Percentiles rank a stretch among this genome's conserved stretches.
These are phyloP conservation scores for Pungitius pungitius DNA, from an alignment of 2,113 vertebrate genomes.

Conservation along the genomic window DNA sequence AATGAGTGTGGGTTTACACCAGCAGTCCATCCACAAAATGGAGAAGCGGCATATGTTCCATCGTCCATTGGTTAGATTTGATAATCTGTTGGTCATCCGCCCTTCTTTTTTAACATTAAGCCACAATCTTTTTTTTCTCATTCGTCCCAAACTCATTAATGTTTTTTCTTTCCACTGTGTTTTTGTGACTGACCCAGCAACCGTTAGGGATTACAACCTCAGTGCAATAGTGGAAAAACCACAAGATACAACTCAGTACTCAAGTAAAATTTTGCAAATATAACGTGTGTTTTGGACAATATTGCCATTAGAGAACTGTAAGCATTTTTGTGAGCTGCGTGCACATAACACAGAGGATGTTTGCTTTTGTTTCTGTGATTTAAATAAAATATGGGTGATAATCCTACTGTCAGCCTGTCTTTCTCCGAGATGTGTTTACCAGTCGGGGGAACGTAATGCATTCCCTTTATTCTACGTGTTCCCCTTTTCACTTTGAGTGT, in stretches of 20 bases:
- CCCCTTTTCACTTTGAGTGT: slow-evolving; percentile 37
- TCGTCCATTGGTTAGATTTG: slow-evolving; percentile 19
- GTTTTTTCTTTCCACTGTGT: slow-evolving; percentile 62
- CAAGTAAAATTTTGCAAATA: slow-evolving; percentile 40
- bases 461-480: slow-evolving; percentile 37
- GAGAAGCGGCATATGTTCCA: slow-evolving; percentile 30
- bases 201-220: slow-evolving; percentile 44
- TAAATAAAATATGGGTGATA: slow-evolving; percentile 20
- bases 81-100: slow-evolving; percentile 6
- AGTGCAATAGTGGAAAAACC: slow-evolving; percentile 39
- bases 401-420: slow-evolving; percentile 41
- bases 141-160: slow-evolving; percentile 24
- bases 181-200: slow-evolving; percentile 49
- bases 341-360: background rate
- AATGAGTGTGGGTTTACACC: slow-evolving; percentile 43
- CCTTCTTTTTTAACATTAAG: background rate
- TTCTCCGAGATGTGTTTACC: slow-evolving; percentile 41
- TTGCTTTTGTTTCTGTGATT: slow-evolving; percentile 20
- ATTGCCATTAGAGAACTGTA: slow-evolving; percentile 17
- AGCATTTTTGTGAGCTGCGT: background rate
- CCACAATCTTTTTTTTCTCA: slow-evolving; percentile 25
- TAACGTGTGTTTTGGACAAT: slow-evolving; percentile 39
- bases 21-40: slow-evolving; percentile 46
- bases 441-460: slow-evolving; percentile 52
- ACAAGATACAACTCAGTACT: slow-evolving; percentile 34